Conservation (phyloP, 2,797 vertebrate genomes). For the Liasis olivaceus region DNA sequence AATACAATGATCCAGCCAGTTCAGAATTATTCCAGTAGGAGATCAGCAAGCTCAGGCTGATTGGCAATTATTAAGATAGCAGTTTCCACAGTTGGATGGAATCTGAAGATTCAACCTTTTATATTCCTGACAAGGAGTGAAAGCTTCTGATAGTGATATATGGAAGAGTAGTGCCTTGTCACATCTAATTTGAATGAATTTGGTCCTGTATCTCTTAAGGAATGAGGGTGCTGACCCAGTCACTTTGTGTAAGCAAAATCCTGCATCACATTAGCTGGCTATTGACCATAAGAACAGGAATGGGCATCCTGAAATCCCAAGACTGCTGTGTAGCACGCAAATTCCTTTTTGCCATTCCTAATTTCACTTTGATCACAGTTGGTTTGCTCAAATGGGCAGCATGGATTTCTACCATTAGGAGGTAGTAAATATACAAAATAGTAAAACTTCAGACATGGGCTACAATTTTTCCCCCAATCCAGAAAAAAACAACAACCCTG, state of each 20-base stretch:
- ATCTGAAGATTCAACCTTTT: background rate
- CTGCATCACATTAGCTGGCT: background rate
- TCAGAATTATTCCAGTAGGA: background rate
- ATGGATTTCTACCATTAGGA: background rate
- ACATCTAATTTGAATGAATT: background rate
- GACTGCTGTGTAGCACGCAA: background rate
- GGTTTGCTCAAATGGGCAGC: background rate
- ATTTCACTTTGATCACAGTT: background rate
- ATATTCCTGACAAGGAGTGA: background rate
- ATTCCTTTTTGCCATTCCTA: background rate
- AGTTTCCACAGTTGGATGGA: background rate
- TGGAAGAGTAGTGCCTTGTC: background rate
- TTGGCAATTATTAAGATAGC: background rate
- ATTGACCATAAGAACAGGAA: background rate
- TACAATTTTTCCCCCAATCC: background rate
- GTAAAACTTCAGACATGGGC: background rate
- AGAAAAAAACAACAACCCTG: too few species aligned
- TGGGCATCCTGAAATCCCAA: background rate
- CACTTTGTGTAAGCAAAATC: background rate
- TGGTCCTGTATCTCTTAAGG: background rate
- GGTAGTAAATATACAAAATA: background rate
- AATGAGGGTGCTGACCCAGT: background rate
- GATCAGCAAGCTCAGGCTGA: background rate
- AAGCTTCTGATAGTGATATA: background rate
- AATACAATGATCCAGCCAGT: background rate